Conservation (phyloP, 2,797 vertebrate species). For the Smutsia temminckii region DNA sequence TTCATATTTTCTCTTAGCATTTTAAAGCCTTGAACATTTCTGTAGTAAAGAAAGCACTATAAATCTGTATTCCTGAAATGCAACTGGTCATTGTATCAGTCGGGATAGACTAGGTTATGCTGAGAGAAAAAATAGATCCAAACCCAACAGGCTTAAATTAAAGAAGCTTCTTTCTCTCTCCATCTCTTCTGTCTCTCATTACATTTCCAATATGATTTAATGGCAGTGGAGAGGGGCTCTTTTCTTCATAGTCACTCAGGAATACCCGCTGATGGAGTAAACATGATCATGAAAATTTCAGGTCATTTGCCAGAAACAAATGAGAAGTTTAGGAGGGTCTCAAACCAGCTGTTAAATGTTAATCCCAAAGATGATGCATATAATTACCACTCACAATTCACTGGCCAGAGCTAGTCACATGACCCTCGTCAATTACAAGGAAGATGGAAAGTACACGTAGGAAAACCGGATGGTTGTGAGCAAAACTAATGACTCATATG, state of each 20-base stretch:
- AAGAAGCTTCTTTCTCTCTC: not conserved
- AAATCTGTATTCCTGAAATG: not conserved
- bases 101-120: not conserved
- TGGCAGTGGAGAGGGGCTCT: not conserved
- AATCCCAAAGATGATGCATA: not conserved
- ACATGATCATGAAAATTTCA: conserved; percentile 7
- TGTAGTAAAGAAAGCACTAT: not conserved
- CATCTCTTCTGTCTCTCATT: not conserved
- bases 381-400: not conserved
- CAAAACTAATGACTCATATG: not conserved
- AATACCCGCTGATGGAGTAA: not conserved
- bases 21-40: conserved; percentile 34
- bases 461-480: not conserved
- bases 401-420: not conserved
- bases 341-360: not conserved
- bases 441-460: not conserved
- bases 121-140: not conserved
- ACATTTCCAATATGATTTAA: not conserved
- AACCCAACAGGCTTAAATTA: not conserved
- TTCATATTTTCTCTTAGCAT: not conserved
- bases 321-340: not conserved
- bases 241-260: not conserved
- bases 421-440: not conserved
- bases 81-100: not conserved
- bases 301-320: not conserved